phyloP scores from a whole-genome alignment of 2,113 vertebrate genomes.

The Leptodactylus fuscus region DNA sequence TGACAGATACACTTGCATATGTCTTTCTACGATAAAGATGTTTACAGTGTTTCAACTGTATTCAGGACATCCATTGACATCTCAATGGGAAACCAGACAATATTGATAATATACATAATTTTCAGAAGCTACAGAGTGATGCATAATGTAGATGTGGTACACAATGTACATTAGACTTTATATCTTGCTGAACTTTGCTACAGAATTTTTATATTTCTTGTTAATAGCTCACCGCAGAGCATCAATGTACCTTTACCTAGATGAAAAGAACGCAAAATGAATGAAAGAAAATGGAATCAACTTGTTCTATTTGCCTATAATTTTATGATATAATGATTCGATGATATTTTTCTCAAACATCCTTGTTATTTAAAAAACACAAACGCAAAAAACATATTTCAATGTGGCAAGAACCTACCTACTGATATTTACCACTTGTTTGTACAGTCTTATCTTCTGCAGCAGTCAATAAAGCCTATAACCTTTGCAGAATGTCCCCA shows the following conservation, averaged over 20 bases:
- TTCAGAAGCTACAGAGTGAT: background rate
- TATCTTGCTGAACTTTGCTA: background rate
- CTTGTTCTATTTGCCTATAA: background rate
- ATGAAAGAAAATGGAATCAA: slow-evolving; percentile 7
- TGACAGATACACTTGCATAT: no score
- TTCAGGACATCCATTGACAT: no score
- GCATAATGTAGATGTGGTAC: background rate
- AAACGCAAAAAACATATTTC: slow-evolving; percentile 21
- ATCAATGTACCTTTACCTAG: background rate
- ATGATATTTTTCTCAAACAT: background rate
- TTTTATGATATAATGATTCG: background rate
- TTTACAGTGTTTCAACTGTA: no score
- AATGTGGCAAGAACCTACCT: background rate
- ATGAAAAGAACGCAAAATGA: background rate
- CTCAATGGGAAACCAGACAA: no score
- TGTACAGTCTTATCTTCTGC: slow-evolving; percentile 23
- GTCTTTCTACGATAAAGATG: no score
- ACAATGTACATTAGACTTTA: background rate
- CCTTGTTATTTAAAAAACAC: slow-evolving; percentile 3
- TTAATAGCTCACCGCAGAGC: background rate
- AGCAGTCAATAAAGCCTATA: slow-evolving; percentile 23
- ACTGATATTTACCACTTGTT: background rate
- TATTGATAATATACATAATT: background rate
- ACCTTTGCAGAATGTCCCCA: slow-evolving; percentile 25
- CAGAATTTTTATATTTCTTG: background rate